Evolutionary conservation across 2,113 vertebrate genomes (phyloP).

Genomic region (Melanostigma gelatinosum): DNA sequence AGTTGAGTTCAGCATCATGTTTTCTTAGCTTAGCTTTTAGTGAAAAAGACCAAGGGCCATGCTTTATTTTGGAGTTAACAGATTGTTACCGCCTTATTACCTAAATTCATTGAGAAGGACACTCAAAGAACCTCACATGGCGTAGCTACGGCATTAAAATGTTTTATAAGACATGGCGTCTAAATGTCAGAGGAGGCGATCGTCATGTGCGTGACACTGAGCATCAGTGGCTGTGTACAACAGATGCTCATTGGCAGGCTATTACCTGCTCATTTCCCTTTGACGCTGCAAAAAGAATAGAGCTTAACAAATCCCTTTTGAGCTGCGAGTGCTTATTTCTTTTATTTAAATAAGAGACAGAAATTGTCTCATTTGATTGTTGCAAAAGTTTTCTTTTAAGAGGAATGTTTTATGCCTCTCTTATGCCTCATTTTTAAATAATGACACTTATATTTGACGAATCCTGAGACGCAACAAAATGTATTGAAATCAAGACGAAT

Average conservation of each 20-base stretch:
- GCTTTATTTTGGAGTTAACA: no score
- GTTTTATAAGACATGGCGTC: conserved; percentile 28
- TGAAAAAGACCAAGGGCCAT: not conserved
- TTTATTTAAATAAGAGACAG: not conserved
- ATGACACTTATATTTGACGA: not conserved
- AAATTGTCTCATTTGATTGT: conserved; percentile 1
- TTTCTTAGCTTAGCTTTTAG: not conserved
- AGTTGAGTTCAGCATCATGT: not conserved
- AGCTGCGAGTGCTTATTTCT: not conserved
- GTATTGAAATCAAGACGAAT: conserved; percentile 5
- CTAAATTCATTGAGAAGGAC: no score
- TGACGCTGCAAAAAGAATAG: conserved; percentile 18
- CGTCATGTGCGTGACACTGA: conserved; percentile 37
- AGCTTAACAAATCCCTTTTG: not conserved
- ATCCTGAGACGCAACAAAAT: not conserved
- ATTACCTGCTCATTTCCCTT: conserved; percentile 28
- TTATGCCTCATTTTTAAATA: conserved; percentile 12
- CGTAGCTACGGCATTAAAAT: no score
- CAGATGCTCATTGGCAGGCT: conserved; percentile 22
- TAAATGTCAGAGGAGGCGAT: conserved; percentile 24
- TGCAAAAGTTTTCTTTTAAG: not conserved
- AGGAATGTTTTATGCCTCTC: not conserved
- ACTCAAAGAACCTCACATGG: no score
- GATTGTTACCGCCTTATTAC: no score
- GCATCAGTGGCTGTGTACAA: conserved; percentile 30